These are phyloP conservation scores for Hydrotaea cyrtoneurina DNA, from an alignment of 2,888 invertebrate species.

Conservation along the genomic window DNA sequence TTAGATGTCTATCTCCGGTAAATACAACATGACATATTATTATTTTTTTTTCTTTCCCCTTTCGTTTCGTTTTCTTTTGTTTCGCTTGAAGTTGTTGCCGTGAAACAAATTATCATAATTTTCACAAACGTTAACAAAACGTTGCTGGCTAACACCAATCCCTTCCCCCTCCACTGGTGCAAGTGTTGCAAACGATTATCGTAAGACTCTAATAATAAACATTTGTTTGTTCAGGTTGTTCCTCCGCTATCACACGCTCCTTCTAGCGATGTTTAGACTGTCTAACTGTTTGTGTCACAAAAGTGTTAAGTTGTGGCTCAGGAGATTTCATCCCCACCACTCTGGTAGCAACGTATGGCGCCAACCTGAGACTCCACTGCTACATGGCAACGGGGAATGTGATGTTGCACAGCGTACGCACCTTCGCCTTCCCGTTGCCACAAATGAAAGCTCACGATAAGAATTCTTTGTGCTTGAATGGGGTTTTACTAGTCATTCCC, in stretches of 20 bases:
- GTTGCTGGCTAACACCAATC: no score
- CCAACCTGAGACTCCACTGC: background rate
- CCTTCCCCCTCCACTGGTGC: background rate
- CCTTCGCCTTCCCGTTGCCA: no score
- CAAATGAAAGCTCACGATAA: no score
- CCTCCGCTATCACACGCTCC: background rate
- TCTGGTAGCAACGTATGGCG: background rate
- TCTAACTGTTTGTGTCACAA: background rate
- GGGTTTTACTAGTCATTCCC: no score
- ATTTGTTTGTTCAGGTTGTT: background rate
- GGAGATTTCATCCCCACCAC: background rate
- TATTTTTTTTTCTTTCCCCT: no score
- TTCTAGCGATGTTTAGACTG: no score
- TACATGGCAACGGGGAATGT: background rate
- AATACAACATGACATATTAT: slow-evolving; percentile 23
- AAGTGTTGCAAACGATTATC: slow-evolving; percentile 18
- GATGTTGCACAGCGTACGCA: background rate
- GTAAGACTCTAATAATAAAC: slow-evolving; percentile 11
- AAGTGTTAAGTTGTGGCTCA: slow-evolving; percentile 8
- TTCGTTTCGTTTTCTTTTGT: no score
- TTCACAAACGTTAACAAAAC: slow-evolving; percentile 13
- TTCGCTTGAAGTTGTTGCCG: slow-evolving; percentile 20
- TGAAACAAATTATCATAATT: slow-evolving; percentile 37
- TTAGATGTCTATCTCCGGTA: slow-evolving; percentile 28
- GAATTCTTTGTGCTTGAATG: no score